Evolutionary conservation across 1,140 invertebrate genomes (phyloP).

Genomic region (Pristionchus pacificus): DNA sequence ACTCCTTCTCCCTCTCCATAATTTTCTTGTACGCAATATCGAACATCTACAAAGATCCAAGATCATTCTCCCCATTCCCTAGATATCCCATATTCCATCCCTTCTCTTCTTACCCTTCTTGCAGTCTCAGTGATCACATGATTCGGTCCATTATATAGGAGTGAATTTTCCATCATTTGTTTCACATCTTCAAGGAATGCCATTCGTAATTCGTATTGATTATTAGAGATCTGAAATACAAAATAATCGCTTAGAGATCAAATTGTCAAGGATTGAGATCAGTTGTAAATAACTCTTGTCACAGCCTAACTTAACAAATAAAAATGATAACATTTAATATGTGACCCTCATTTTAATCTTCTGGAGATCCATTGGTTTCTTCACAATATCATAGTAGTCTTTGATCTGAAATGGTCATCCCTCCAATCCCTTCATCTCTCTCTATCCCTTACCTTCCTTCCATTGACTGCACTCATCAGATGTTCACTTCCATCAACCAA

Average conservation of each 20-base stretch:
- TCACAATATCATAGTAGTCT: conserved; percentile 80
- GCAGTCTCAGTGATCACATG: conserved; percentile 47
- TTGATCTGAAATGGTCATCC: conserved; percentile 18
- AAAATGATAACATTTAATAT: too few relatives aligned
- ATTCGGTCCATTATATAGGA: conserved; percentile 47
- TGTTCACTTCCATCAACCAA: conserved; percentile 83
- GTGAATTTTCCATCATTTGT: conserved; percentile 90
- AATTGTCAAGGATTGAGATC: too few relatives aligned
- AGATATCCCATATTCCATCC: too few relatives aligned
- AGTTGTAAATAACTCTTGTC: too few relatives aligned
- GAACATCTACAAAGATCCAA: conserved; percentile 42
- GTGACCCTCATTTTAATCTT: conserved; percentile 85
- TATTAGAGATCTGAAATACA: conserved; percentile 59
- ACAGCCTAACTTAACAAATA: too few relatives aligned
- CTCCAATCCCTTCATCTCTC: not conserved
- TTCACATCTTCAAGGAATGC: conserved; percentile 80
- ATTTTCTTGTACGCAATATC: conserved; percentile 65
- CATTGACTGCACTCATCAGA: conserved; percentile 89
- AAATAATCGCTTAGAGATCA: not conserved
- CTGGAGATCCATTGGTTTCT: conserved; percentile 91
- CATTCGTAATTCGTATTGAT: conserved; percentile 73
- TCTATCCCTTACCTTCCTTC: conserved; percentile 67
- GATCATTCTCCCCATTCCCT: conserved; percentile 11
- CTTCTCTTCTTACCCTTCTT: conserved; percentile 27
- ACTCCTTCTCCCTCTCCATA: conserved; percentile 83